Evolutionary conservation across 2,113 vertebrate genomes (phyloP).

Genomic region (Galemys pyrenaicus): DNA sequence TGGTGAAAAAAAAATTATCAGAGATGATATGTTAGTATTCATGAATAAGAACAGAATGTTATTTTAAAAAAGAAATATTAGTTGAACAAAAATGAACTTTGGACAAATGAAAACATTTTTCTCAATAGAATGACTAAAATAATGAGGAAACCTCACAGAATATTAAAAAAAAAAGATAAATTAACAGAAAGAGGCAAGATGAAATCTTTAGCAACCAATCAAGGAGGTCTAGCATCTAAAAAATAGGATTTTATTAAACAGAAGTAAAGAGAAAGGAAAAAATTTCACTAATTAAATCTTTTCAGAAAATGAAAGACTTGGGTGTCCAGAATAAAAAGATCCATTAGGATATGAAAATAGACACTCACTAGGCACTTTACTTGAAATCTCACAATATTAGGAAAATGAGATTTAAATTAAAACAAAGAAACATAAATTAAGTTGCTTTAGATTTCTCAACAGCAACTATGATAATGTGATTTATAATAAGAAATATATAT

Average conservation of each 20-base stretch:
- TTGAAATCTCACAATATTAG: slow-evolving; percentile 10
- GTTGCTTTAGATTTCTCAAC: slow-evolving; percentile 1
- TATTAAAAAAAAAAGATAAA: slow-evolving; percentile 42
- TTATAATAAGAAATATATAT: slow-evolving; percentile 10
- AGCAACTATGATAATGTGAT: not conserved
- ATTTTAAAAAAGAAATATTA: not conserved
- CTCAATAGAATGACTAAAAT: not conserved
- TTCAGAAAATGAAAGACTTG: not conserved
- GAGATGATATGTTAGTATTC: not conserved
- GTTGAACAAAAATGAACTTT: not conserved
- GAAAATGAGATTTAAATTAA: not conserved
- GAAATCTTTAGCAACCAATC: not conserved
- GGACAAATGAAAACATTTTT: not conserved
- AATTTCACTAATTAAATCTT: not conserved
- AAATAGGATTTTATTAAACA: not conserved
- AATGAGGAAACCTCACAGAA: not conserved
- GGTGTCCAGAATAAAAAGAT: not conserved
- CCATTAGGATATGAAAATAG: not conserved
- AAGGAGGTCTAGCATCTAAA: not conserved
- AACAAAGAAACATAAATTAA: slow-evolving; percentile 24
- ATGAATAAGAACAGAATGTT: not conserved
- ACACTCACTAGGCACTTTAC: not conserved
- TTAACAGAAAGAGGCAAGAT: not conserved
- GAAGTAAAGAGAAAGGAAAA: not conserved
- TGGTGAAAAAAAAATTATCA: slow-evolving; percentile 4